Evolutionary conservation across 2,797 vertebrate genomes (phyloP).

Genomic region (Diplodus puntazzo): DNA sequence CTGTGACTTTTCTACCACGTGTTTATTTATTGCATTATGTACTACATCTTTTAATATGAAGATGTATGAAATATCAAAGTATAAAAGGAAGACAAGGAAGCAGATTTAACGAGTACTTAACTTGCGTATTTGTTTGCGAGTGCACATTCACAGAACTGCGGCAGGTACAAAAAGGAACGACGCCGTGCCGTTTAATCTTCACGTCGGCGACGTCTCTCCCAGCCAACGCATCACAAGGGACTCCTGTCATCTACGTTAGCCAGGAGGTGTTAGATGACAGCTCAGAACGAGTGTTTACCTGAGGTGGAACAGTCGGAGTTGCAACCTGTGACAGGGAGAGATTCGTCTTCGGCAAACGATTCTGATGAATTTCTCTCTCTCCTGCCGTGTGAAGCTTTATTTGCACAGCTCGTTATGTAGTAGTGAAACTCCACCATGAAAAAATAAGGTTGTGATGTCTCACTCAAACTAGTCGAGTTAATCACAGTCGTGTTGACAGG

Average conservation of each 20-base stretch:
- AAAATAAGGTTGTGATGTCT: not conserved
- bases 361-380: not conserved
- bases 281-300: not conserved
- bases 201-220: not conserved
- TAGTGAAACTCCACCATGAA: not conserved
- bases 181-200: not conserved
- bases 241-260: constrained; percentile 2
- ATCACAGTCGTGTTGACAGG: not conserved
- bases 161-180: not conserved
- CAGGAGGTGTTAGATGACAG: constrained; percentile 24
- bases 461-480: not conserved
- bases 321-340: not conserved
- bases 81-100: no score
- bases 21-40: no score
- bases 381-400: not conserved
- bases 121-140: not conserved
- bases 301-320: constrained; percentile 5
- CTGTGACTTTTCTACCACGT: no score
- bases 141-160: not conserved
- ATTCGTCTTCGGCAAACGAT: not conserved
- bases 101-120: not conserved
- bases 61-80: not conserved
- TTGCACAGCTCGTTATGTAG: not conserved
- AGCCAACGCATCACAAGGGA: constrained; percentile 6
- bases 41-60: not conserved